Base-by-base conservation (phyloP, 92 coral and sea anemone genomes). In the Pocillopora grandis region DNA sequence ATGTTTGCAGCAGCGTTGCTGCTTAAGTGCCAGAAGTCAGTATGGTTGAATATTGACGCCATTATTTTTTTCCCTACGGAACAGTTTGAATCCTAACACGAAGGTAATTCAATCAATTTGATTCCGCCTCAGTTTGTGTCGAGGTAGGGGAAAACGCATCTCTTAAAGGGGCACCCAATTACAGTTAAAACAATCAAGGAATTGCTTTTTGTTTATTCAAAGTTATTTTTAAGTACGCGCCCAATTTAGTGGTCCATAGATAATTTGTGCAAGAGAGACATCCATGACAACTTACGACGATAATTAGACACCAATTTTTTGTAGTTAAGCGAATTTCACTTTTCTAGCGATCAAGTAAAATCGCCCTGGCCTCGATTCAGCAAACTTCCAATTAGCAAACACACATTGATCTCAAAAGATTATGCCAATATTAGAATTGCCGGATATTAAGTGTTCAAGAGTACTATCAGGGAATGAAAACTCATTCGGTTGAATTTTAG, bases 21-120 rank as follows among this genome's bases (percentile, higher is more conserved):
- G 71, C 57, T 52, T 35, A 67, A 10, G 64, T 69, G 27, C 84
- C 84, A 66, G 65, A 80, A 80, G 17, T 80, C 84, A 55, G 76
- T 12, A 9, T 33, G 75, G 66, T 80, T 80, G 76, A 80, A 56
- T 69, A 67, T 17, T 14, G 76, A 71, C 4, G 84, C 84, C 84
- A 80, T 79, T 27, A 18, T 73, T 10, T 14, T 33, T 27, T 69
- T 69, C 2, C 8, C 52, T 42, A 18, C 10, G 72, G 23, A 10
- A 31, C 55, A 19, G 55, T 55, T 35, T 70, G 7, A 8, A 70
- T 13, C 72, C 19, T 42, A 3, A 27, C 52, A 42, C 10, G 57
- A 35, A 69, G 42, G 17, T 36, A 16, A 36, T 35, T 68, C 17
- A 35, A 14, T 42, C 55, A n/a, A 11, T 19, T 58, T 14, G 59